phyloP scores from a whole-genome alignment of 2,797 vertebrate species.

The Halcyon smyrnensis region DNA sequence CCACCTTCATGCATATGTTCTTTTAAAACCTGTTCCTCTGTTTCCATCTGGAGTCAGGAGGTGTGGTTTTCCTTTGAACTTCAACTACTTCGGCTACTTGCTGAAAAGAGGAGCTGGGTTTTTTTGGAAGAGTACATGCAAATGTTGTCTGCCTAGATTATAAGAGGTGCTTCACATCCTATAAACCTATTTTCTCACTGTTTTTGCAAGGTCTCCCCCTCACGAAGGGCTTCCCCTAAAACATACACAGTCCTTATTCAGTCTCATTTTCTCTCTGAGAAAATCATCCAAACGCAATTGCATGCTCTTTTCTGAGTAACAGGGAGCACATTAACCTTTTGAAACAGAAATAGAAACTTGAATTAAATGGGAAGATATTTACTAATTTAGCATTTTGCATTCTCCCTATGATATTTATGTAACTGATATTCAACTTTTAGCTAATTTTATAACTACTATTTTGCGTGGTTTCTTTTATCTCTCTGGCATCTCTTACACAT shows the following conservation, averaged over 20 bases:
- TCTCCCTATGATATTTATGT: constrained; percentile 3
- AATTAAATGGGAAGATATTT: constrained; percentile 62
- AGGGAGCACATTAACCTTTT: constrained; percentile 64
- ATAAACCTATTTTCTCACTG: not conserved
- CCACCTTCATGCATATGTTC: not conserved
- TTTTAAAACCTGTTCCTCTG: not conserved
- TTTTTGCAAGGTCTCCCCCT: not conserved
- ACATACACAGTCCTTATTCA: not conserved
- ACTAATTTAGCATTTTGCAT: constrained; percentile 21
- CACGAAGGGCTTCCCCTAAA: not conserved
- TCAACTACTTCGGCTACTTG: not conserved
- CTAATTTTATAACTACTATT: constrained; percentile 54
- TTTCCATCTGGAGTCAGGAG: not conserved
- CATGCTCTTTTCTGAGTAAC: constrained; percentile 37
- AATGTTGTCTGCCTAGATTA: not conserved
- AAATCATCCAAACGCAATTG: not conserved
- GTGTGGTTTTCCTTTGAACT: not conserved
- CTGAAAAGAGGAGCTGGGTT: too few relatives aligned
- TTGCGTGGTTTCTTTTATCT: constrained; percentile 52
- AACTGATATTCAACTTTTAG: constrained; percentile 9
- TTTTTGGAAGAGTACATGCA: not conserved
- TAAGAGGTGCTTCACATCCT: not conserved
- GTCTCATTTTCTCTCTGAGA: not conserved
- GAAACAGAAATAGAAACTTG: constrained; percentile 33
- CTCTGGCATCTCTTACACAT: not conserved